phyloP scores from a whole-genome alignment of 2,797 vertebrate genomes.

The Fringilla coelebs region DNA sequence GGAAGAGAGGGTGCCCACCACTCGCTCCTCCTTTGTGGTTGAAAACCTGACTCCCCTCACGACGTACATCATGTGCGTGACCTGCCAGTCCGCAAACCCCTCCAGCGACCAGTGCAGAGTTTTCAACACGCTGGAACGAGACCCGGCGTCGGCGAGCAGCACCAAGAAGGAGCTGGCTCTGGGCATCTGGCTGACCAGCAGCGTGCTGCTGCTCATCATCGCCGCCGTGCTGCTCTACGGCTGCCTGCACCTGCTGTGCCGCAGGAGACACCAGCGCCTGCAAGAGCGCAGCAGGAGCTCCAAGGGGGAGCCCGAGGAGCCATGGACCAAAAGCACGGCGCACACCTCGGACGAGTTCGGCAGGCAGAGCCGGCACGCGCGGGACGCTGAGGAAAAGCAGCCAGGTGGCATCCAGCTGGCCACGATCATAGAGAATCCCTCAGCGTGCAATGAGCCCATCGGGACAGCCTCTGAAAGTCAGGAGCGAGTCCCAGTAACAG shows the following conservation, averaged over 20 bases:
- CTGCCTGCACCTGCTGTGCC: constrained; percentile 80
- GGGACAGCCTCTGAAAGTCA: constrained; percentile 44
- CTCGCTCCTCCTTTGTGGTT: constrained; percentile 79
- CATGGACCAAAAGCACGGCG: neutral
- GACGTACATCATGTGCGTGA: constrained; percentile 86
- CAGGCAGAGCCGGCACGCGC: neutral
- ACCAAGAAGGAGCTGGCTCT: constrained; percentile 82
- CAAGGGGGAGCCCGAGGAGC: neutral
- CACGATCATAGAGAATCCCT: constrained; percentile 66
- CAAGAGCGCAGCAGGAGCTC: neutral
- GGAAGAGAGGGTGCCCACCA: constrained; percentile 85
- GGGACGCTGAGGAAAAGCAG: constrained; percentile 10
- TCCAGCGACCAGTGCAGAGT: constrained; percentile 84
- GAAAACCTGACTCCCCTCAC: constrained; percentile 85
- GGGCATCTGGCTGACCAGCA: constrained; percentile 88
- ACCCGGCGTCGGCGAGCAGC: constrained; percentile 49
- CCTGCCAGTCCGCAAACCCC: constrained; percentile 85
- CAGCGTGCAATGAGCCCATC: constrained; percentile 31
- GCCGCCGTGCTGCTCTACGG: constrained; percentile 81
- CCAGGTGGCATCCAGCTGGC: constrained; percentile 60
- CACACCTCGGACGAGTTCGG: neutral
- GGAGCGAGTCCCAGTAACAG: constrained; percentile 35
- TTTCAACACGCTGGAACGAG: constrained; percentile 81
- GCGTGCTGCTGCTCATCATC: constrained; percentile 82
- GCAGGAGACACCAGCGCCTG: constrained; percentile 28